These are phyloP conservation scores for Parotocinclus haroldoi DNA, from an alignment of 2,797 vertebrate genomes.

Conservation along the genomic window DNA sequence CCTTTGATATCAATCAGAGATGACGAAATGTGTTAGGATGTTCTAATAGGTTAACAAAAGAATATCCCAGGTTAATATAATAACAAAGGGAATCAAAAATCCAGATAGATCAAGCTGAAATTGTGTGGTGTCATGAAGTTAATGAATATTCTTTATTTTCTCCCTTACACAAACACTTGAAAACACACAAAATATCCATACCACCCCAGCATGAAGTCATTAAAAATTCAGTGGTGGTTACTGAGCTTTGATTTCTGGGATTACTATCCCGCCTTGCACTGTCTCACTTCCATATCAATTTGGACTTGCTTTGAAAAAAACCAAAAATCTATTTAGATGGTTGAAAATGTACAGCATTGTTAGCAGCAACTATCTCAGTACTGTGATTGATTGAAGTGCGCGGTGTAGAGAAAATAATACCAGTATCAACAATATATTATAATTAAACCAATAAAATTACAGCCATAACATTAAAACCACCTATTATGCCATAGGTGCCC, in stretches of 20 bases:
- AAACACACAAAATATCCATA: constrained; percentile 14
- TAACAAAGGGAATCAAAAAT: constrained; percentile 30
- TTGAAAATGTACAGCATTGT: not conserved
- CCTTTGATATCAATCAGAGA: constrained; percentile 29
- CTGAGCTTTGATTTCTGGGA: constrained; percentile 32
- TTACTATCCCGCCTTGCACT: constrained; percentile 12
- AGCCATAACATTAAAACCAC: no score
- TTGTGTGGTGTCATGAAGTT: constrained; percentile 18
- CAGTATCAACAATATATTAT: no score
- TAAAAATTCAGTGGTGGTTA: constrained; percentile 44
- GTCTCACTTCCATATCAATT: constrained; percentile 16
- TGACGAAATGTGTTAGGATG: constrained; percentile 19
- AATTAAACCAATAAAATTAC: no score
- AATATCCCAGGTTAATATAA: constrained; percentile 36
- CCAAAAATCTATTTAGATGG: not conserved
- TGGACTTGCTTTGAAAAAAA: not conserved
- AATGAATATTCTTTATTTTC: constrained; percentile 6
- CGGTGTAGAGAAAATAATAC: no score
- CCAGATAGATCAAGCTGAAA: constrained; percentile 18
- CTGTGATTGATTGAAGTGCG: no score
- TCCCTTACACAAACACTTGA: not conserved
- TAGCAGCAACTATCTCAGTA: no score
- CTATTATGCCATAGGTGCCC: no score
- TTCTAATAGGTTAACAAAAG: constrained; percentile 35
- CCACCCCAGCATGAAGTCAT: constrained; percentile 28